Evolutionary conservation across 1,140 invertebrate species (phyloP), one percentile per base, ranked within the genome.

Genomic region (Hylaeus volcanicus): DNA sequence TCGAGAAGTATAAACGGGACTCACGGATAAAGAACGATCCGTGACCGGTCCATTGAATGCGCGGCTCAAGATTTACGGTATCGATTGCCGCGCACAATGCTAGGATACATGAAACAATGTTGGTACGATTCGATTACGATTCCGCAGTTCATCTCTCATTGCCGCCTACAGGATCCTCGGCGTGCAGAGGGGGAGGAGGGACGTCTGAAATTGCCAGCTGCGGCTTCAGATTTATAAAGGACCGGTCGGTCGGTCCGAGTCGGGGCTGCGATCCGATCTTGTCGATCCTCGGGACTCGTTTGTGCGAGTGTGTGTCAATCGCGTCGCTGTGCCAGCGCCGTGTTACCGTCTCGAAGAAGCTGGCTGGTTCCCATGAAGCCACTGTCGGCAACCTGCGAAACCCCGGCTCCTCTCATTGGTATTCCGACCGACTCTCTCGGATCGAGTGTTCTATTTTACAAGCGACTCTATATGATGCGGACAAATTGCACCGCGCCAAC

Each of bases 381-480:
- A 74, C 79, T 85, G 79, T 86, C 74, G 83, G 75, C 83, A 41
- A 80, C 79, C 79, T 69, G 84, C 88, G 85, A 89, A 87, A 85
- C 63, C 77, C 74, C 66, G 65, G 51, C 65, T 58, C 71, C 74
- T 85, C 89, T 90, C 89, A 89, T 90, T 90, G 85, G 78, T 88
- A 90, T 90, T 90, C 89, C 75, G 83, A 63, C 41, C 66, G 82
- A 79, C 85, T 89, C 74, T 66, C 66, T 53, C 63, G 74, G 75
- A 84, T 74, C 70, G 81, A 82, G 84, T 86, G 89, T 82, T 90
- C 89, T 90, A 90, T 89, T 90, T 90, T 90, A 90, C 89, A 87
- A 89, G 84, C 85, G 79, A 78, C 78, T 89, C 79, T 88, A 90
- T 89, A 88, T 87, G 88, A 88, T 88, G 86, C 86, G 82, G 89